Evolutionary conservation across 2,797 vertebrate species (phyloP).

Genomic region (Sebastes hubbsi): DNA sequence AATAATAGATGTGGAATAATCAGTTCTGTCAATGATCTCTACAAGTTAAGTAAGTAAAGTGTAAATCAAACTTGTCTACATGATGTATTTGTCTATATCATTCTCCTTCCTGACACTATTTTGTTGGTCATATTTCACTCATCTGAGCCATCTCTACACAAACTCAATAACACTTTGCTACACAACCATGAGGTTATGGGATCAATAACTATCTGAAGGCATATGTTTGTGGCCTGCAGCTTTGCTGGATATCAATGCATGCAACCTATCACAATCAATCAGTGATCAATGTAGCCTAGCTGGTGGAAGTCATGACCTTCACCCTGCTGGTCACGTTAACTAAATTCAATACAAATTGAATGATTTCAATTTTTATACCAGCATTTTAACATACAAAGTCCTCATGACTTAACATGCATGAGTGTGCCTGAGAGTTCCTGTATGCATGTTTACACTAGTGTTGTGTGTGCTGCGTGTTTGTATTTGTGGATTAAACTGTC

Average conservation of each 20-base stretch:
- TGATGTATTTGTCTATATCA: not conserved
- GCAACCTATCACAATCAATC: constrained; percentile 27
- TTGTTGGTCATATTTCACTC: not conserved
- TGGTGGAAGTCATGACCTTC: constrained; percentile 16
- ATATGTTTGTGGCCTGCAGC: constrained; percentile 22
- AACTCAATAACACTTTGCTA: constrained; percentile 17
- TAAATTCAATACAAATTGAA: constrained; percentile 11
- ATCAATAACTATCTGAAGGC: constrained; percentile 55
- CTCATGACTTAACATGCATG: not conserved
- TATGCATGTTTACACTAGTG: constrained; percentile 17
- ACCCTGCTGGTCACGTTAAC: constrained; percentile 8
- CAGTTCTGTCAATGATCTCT: not conserved
- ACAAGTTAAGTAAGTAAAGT: not conserved
- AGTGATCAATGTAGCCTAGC: constrained; percentile 23
- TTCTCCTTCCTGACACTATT: not conserved
- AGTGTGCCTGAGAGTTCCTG: constrained; percentile 5
- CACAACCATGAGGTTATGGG: constrained; percentile 2
- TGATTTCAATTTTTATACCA: not conserved
- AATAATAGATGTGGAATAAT: constrained; percentile 3
- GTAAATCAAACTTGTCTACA: not conserved
- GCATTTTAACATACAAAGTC: not conserved
- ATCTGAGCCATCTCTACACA: not conserved
- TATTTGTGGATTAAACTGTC: constrained; percentile 23
- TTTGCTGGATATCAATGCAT: constrained; percentile 50
- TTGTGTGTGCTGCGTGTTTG: constrained; percentile 23